A percentile compares a stretch with the other conserved stretches of the same genome.
phyloP scores from a whole-genome alignment of 1,140 invertebrate species.

The Macrosteles quadrilineatus region DNA sequence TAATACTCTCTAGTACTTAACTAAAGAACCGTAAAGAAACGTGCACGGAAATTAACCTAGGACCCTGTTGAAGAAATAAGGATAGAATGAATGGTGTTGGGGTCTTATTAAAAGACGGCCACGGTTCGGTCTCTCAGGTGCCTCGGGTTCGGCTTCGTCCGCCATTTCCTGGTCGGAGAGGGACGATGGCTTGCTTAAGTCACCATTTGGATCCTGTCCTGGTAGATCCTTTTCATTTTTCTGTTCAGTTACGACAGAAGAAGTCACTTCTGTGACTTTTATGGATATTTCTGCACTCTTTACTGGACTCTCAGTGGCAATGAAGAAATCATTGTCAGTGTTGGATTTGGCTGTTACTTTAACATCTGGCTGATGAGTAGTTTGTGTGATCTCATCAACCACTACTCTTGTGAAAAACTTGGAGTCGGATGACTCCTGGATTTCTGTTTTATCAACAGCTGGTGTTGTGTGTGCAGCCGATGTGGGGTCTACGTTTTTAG shows the following conservation, averaged over 20 bases:
- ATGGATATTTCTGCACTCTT: not conserved
- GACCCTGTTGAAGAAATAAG: conserved; percentile 55
- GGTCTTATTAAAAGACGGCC: conserved; percentile 49
- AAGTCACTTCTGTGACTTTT: not conserved
- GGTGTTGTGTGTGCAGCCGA: not conserved
- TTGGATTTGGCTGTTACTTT: not conserved
- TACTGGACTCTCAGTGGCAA: conserved; percentile 27
- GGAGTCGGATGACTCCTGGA: conserved; percentile 8
- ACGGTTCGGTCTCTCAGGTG: conserved; percentile 47
- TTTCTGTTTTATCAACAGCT: not conserved
- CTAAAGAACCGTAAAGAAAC: not conserved
- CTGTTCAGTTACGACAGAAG: not conserved
- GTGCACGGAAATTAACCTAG: conserved; percentile 47
- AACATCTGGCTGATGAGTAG: not conserved
- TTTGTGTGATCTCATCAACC: conserved; percentile 4
- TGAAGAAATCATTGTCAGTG: conserved; percentile 25
- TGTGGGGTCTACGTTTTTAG: not conserved
- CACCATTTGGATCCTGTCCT: conserved; percentile 27
- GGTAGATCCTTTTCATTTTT: not conserved
- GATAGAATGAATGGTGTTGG: conserved; percentile 52
- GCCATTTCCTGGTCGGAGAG: conserved; percentile 29
- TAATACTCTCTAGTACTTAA: not conserved
- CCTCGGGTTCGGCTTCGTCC: conserved; percentile 43
- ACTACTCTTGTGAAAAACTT: conserved; percentile 31
- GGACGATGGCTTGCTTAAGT: conserved; percentile 38